A percentile compares a stretch with the other conserved stretches of the same genome.
phyloP scores from a whole-genome alignment of 2,888 invertebrate genomes.

The Xestia c-nigrum region DNA sequence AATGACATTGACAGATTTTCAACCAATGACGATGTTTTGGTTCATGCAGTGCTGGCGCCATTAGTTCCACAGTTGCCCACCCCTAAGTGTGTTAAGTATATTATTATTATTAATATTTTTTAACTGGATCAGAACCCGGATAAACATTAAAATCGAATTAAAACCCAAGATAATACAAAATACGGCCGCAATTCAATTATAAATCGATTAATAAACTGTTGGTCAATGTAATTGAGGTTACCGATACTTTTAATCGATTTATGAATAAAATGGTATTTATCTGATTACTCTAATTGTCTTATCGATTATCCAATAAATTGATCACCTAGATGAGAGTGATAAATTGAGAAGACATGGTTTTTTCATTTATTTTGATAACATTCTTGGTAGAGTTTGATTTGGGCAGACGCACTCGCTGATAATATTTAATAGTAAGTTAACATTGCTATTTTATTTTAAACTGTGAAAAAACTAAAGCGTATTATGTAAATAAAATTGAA shows the following conservation, averaged over 20 bases:
- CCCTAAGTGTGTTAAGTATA: background rate
- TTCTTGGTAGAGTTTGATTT: background rate
- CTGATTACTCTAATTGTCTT: conserved; percentile 25
- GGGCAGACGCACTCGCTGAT: background rate
- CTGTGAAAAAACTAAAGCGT: too few species aligned
- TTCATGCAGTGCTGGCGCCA: too few species aligned
- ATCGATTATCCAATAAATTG: conserved; percentile 24
- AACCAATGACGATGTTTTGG: too few species aligned
- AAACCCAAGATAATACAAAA: background rate
- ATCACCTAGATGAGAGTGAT: conserved; percentile 10
- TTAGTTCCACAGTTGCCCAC: too few species aligned
- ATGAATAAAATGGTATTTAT: conserved; percentile 7
- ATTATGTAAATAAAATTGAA: too few species aligned
- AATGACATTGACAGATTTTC: too few species aligned
- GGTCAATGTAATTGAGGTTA: conserved; percentile 27
- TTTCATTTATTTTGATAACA: conserved; percentile 2
- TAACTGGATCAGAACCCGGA: background rate
- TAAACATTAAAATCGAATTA: conserved; percentile 25
- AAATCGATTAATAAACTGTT: conserved; percentile 27
- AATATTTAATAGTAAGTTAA: too few species aligned
- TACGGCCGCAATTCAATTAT: conserved; percentile 37
- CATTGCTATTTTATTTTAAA: too few species aligned
- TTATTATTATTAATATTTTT: too few species aligned
- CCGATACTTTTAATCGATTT: conserved; percentile 31
- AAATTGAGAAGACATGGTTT: background rate